Percentiles rank a stretch among this genome's conserved stretches.
phyloP scores from a whole-genome alignment of 2,797 vertebrate genomes.

The Fistularia tabacaria region DNA sequence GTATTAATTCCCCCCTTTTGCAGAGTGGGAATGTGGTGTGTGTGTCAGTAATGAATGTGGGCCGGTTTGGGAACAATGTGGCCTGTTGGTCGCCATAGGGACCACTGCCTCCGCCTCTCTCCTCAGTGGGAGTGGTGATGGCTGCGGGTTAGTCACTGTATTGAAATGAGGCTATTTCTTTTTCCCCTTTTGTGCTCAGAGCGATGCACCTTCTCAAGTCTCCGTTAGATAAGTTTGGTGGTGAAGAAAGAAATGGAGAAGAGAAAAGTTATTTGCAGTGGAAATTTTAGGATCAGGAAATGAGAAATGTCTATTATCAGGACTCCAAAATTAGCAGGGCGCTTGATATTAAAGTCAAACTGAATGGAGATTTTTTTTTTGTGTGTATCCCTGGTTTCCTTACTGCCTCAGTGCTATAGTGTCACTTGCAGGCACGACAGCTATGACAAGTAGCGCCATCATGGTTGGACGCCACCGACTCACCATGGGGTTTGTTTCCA shows the following conservation, averaged over 20 bases:
- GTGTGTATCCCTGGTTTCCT: slow-evolving; percentile 12
- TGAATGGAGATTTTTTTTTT: slow-evolving; percentile 13
- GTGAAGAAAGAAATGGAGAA: slow-evolving; percentile 20
- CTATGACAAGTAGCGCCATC: slow-evolving; percentile 67
- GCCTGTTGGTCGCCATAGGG: slow-evolving; percentile 79
- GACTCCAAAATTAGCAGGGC: slow-evolving; percentile 9
- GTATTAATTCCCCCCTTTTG: neutral
- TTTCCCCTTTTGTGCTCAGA: slow-evolving; percentile 55
- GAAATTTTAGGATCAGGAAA: slow-evolving; percentile 20
- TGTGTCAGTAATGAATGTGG: slow-evolving; percentile 77
- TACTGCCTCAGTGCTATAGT: slow-evolving; percentile 34
- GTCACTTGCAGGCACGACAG: slow-evolving; percentile 63
- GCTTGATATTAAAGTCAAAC: slow-evolving; percentile 1
- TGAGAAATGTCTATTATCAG: slow-evolving; percentile 2
- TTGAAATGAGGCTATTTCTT: slow-evolving; percentile 68
- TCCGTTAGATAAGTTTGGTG: slow-evolving; percentile 26
- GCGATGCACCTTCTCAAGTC: slow-evolving; percentile 45
- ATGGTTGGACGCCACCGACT: slow-evolving; percentile 70
- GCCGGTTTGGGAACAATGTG: slow-evolving; percentile 79
- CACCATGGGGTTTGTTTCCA: slow-evolving; percentile 73
- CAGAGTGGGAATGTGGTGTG: slow-evolving; percentile 13
- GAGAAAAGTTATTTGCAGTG: neutral
- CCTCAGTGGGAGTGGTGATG: slow-evolving; percentile 73
- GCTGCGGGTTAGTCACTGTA: slow-evolving; percentile 70
- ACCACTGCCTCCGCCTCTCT: slow-evolving; percentile 70